These are phyloP conservation scores for Lobophora halterata DNA, from an alignment of 2,888 invertebrate species.

Conservation along the genomic window DNA sequence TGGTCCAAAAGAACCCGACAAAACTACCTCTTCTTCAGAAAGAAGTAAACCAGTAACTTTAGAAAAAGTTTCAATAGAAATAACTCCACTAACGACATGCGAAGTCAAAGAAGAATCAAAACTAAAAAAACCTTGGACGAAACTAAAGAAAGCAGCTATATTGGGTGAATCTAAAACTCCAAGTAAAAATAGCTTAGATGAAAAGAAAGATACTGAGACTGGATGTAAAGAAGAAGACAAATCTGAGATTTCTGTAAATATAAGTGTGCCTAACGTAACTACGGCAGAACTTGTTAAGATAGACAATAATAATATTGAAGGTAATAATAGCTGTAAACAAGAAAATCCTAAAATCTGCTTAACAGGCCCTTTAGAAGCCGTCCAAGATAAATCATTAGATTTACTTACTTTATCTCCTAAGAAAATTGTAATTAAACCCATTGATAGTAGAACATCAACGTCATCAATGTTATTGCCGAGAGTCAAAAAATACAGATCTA, in stretches of 20 bases:
- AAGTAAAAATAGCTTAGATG: constrained; percentile 62
- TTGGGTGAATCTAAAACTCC: constrained; percentile 74
- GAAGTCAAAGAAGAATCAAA: constrained; percentile 62
- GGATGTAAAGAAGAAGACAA: constrained; percentile 44
- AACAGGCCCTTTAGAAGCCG: constrained; percentile 69
- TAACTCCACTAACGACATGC: constrained; percentile 47
- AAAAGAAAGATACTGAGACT: constrained; percentile 50
- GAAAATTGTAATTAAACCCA: constrained; percentile 46
- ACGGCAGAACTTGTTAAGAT: constrained; percentile 74
- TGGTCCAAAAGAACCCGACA: constrained; percentile 66
- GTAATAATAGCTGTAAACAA: constrained; percentile 57
- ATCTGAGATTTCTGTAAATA: constrained; percentile 53
- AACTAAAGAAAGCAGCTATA: constrained; percentile 87
- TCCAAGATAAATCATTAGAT: constrained; percentile 71
- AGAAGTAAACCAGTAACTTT: constrained; percentile 47
- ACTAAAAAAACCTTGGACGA: constrained; percentile 86
- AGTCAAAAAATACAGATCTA: constrained; percentile 88
- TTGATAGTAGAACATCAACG: constrained; percentile 45
- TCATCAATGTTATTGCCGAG: constrained; percentile 59
- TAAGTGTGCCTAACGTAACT: constrained; percentile 61
- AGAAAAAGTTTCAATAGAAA: constrained; percentile 60
- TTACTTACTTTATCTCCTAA: constrained; percentile 68
- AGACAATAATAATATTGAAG: constrained; percentile 72
- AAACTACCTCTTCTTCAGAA: constrained; percentile 40
- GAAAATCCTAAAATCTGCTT: constrained; percentile 68